A percentile compares a stretch with the other conserved stretches of the same genome.
phyloP scores from a whole-genome alignment of 2,797 vertebrate species.

The Scolopax bukidnonensis region DNA sequence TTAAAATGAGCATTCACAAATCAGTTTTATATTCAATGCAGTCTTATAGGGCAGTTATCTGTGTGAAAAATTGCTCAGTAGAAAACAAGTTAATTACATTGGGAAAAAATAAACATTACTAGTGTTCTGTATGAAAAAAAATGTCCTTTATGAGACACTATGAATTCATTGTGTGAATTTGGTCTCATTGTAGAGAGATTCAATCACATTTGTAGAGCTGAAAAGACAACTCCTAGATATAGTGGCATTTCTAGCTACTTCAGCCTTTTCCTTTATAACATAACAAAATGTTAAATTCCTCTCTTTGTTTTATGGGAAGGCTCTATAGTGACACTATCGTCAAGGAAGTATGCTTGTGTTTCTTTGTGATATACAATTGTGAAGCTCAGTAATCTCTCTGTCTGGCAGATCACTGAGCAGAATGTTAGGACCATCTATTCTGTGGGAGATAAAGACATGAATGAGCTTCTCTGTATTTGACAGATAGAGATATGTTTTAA shows the following conservation, averaged over 20 bases:
- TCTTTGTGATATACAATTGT: not conserved
- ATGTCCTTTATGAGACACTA: not conserved
- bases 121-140: not conserved
- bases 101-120: not conserved
- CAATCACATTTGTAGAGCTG: not conserved
- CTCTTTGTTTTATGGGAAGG: slow-evolving; percentile 4
- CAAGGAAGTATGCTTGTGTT: not conserved
- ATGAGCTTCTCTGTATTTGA: not conserved
- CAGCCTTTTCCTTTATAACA: not conserved
- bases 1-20: not conserved
- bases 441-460: not conserved
- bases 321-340: not conserved
- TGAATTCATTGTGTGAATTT: not conserved
- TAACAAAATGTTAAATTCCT: not conserved
- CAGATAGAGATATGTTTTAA: not conserved
- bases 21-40: not conserved
- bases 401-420: not conserved
- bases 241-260: not conserved
- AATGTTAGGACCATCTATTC: not conserved
- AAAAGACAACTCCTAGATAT: not conserved
- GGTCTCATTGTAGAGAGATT: not conserved
- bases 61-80: not conserved
- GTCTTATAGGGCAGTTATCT: not conserved
- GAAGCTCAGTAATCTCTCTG: not conserved
- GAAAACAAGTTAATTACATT: not conserved